These are phyloP conservation scores for Argyrosomus japonicus DNA, from an alignment of 2,113 vertebrate genomes.

Conservation along the genomic window DNA sequence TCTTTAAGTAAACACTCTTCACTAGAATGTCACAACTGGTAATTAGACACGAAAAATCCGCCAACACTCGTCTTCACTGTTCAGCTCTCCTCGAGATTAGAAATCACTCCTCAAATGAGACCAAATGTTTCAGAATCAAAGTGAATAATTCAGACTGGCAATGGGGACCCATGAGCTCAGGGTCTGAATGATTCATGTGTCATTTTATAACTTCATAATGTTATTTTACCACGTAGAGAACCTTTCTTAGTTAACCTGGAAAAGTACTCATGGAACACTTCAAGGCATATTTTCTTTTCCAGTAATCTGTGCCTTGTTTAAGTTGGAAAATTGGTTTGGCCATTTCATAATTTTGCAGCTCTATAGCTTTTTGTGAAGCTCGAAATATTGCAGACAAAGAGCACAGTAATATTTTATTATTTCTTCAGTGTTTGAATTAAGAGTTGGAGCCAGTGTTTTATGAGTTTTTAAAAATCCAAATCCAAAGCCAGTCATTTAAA, in stretches of 20 bases:
- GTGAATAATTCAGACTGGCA: conserved; percentile 81
- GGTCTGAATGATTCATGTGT: conserved; percentile 81
- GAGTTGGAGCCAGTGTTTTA: conserved; percentile 21
- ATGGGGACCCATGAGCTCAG: conserved; percentile 65
- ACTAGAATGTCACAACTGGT: conserved; percentile 15
- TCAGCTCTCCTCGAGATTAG: conserved; percentile 33
- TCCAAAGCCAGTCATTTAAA: conserved; percentile 1
- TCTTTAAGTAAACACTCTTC: conserved; percentile 33
- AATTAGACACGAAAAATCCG: conserved; percentile 21
- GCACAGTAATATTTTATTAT: conserved; percentile 16
- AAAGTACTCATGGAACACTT: conserved; percentile 19
- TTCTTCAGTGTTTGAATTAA: conserved; percentile 18
- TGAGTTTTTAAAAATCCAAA: conserved; percentile 12
- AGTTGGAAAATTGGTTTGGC: background rate
- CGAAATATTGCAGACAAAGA: conserved; percentile 11
- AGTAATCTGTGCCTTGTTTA: background rate
- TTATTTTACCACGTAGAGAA: conserved; percentile 56
- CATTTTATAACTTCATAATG: conserved; percentile 76
- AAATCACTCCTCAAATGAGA: conserved; percentile 60
- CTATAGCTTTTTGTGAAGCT: background rate
- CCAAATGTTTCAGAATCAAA: conserved; percentile 80
- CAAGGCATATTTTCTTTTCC: background rate
- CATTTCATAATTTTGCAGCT: background rate
- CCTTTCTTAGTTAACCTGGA: conserved; percentile 55
- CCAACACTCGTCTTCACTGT: conserved; percentile 21